Conservation (phyloP, 2,888 invertebrate species). For the Pheosia tremula region DNA sequence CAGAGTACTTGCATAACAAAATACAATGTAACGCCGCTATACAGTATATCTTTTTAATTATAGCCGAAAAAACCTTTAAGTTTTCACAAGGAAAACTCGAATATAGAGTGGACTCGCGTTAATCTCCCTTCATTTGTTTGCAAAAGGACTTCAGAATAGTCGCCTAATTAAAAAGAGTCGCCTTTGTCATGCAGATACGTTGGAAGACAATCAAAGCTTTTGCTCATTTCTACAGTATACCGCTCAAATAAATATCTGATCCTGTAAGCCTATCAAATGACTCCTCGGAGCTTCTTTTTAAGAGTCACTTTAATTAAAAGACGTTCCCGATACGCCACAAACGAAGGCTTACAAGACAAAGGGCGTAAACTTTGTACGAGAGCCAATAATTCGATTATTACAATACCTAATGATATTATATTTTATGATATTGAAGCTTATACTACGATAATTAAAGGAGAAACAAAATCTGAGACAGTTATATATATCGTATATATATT, state of each 20-base stretch:
- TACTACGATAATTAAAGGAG: too few relatives aligned
- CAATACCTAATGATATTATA: not conserved
- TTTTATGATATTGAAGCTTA: not conserved
- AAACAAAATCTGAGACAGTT: too few relatives aligned
- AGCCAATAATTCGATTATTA: not conserved
- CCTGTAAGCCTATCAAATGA: conserved; percentile 39
- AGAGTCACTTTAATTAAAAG: conserved; percentile 48
- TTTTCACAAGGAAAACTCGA: conserved; percentile 56
- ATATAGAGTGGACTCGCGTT: conserved; percentile 49
- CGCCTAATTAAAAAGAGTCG: conserved; percentile 74
- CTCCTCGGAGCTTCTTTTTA: conserved; percentile 45
- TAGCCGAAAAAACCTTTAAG: conserved; percentile 34
- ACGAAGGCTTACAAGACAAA: conserved; percentile 47
- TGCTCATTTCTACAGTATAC: conserved; percentile 48
- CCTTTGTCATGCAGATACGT: conserved; percentile 75
- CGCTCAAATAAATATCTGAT: conserved; percentile 63
- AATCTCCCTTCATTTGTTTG: conserved; percentile 72
- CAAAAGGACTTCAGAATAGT: conserved; percentile 63
- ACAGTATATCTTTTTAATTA: not conserved
- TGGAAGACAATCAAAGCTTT: conserved; percentile 56
- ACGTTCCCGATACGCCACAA: conserved; percentile 29
- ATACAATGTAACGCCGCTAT: not conserved
- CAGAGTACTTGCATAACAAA: not conserved
- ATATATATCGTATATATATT: too few relatives aligned
- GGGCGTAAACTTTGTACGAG: conserved; percentile 16